Evolutionary conservation across 2,888 invertebrate genomes (phyloP).

Genomic region (Margaritifera margaritifera): DNA sequence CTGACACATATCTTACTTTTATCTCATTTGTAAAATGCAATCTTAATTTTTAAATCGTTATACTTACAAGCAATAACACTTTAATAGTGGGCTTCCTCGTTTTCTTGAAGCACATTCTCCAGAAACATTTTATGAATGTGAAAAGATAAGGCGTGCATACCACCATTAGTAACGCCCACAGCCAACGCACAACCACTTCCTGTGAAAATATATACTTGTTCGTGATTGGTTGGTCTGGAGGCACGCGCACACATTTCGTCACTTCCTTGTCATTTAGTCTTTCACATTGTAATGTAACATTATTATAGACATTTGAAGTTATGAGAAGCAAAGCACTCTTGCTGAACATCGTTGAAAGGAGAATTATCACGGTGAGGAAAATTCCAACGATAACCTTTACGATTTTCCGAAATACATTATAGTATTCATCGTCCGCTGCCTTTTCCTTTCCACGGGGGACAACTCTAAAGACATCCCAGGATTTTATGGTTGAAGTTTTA

Average conservation of each 20-base stretch:
- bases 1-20: too few relatives aligned
- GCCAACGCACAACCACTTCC: slow-evolving; percentile 67
- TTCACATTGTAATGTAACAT: slow-evolving; percentile 53
- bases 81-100: slow-evolving; percentile 52
- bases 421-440: slow-evolving; percentile 46
- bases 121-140: slow-evolving; percentile 70
- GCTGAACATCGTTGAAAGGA: slow-evolving; percentile 87
- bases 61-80: slow-evolving; percentile 46
- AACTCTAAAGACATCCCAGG: slow-evolving; percentile 60
- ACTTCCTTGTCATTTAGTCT: slow-evolving; percentile 39
- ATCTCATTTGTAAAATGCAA: too few relatives aligned
- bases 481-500: slow-evolving; percentile 44
- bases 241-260: slow-evolving; percentile 46
- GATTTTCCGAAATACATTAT: slow-evolving; percentile 48
- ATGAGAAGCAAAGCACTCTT: slow-evolving; percentile 82
- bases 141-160: slow-evolving; percentile 71
- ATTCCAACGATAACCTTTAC: slow-evolving; percentile 82
- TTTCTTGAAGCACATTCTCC: slow-evolving; percentile 71
- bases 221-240: slow-evolving; percentile 40
- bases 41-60: too few relatives aligned
- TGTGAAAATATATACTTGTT: slow-evolving; percentile 48
- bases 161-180: slow-evolving; percentile 72
- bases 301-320: slow-evolving; percentile 57
- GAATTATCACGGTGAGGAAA: slow-evolving; percentile 87
- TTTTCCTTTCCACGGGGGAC: slow-evolving; percentile 37